Percentiles rank a stretch among this genome's conserved stretches.
phyloP scores from a whole-genome alignment of 2,113 vertebrate species.

The Poecile atricapillus region DNA sequence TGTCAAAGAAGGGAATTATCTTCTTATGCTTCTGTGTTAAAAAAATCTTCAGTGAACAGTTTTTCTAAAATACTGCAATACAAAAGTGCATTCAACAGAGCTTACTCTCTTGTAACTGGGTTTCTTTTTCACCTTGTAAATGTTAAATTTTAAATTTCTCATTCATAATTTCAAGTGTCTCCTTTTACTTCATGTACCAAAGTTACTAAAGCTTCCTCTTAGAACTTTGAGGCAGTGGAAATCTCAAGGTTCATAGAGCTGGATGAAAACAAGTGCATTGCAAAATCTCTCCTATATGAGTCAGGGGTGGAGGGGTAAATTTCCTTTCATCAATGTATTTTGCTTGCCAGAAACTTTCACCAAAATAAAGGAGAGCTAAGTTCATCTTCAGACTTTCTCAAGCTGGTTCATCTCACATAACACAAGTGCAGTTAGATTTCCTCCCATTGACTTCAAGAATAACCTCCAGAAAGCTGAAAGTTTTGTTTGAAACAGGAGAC shows the following conservation, averaged over 20 bases:
- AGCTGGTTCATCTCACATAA: neutral
- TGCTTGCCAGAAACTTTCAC: neutral
- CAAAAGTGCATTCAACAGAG: neutral
- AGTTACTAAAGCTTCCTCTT: neutral
- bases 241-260: neutral
- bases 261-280: neutral
- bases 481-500: neutral
- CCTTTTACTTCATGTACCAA: neutral
- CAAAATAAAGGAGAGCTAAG: neutral
- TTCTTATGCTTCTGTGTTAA: neutral
- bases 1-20: slow-evolving; percentile 22
- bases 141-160: neutral
- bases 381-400: neutral
- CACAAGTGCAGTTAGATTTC: neutral
- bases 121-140: neutral
- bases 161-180: neutral
- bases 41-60: neutral
- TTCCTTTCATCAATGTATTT: neutral
- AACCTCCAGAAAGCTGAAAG: slow-evolving; percentile 10
- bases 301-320: rapidly evolving
- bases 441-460: neutral
- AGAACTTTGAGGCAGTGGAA: neutral
- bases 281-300: neutral
- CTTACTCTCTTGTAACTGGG: neutral
- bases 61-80: neutral